Conservation (phyloP, 1,140 invertebrate genomes). For the Aricia agestis region DNA sequence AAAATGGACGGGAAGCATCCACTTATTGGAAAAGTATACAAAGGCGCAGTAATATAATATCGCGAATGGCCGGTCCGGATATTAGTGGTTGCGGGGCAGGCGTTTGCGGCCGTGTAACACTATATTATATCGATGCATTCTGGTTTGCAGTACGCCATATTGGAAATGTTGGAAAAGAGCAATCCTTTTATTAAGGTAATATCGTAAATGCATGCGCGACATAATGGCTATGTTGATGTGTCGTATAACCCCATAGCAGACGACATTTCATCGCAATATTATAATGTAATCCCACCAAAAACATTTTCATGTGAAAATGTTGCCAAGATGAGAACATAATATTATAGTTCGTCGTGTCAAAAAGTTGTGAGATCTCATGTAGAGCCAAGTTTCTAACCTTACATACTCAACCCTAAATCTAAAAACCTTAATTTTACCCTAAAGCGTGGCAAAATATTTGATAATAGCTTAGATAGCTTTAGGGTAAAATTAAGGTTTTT, state of each 20-base stretch:
- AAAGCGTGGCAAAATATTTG: too few relatives aligned
- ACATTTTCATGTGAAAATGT: too few relatives aligned
- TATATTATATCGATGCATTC: slow-evolving; percentile 7
- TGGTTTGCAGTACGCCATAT: slow-evolving; percentile 3
- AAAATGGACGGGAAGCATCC: slow-evolving; percentile 2
- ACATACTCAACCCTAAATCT: too few relatives aligned
- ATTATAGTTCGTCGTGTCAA: too few relatives aligned
- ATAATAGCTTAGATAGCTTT: too few relatives aligned
- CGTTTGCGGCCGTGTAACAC: slow-evolving; percentile 10
- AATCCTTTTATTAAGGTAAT: not conserved
- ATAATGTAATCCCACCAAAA: too few relatives aligned
- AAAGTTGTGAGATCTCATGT: too few relatives aligned
- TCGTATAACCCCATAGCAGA: not conserved
- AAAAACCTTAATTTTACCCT: too few relatives aligned
- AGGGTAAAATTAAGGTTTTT: too few relatives aligned
- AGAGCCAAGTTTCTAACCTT: too few relatives aligned
- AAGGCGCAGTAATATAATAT: not conserved
- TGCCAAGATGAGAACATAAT: too few relatives aligned
- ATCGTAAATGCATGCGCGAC: not conserved
- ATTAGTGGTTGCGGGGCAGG: not conserved
- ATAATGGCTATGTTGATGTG: not conserved
- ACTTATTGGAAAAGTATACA: not conserved
- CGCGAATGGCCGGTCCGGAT: slow-evolving; percentile 6
- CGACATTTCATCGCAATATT: too few relatives aligned
- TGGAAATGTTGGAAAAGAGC: not conserved